Conservation (phyloP, 2,888 invertebrate species). For the Osmoderma eremita region DNA sequence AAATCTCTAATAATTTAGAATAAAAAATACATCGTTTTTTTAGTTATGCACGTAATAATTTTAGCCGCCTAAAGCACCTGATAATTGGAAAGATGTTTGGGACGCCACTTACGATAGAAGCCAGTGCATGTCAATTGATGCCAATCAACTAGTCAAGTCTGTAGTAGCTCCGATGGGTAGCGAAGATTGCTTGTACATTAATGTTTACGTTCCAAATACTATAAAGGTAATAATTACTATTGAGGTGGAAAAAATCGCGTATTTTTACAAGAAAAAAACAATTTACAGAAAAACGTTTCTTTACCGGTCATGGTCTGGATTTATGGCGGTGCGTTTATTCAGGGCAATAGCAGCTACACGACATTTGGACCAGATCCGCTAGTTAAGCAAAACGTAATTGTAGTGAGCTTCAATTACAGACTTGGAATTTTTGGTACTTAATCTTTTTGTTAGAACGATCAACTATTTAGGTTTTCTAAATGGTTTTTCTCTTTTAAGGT, state of each 20-base stretch:
- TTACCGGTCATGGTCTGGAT: constrained; percentile 57
- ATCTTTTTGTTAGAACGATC: neutral
- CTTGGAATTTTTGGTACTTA: constrained; percentile 54
- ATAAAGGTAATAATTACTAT: constrained; percentile 24
- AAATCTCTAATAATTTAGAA: too few relatives aligned
- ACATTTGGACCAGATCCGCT: constrained; percentile 54
- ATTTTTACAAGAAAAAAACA: neutral
- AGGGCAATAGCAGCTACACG: constrained; percentile 50
- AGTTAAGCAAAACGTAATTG: constrained; percentile 53
- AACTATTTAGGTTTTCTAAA: neutral
- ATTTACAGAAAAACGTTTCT: constrained; percentile 21
- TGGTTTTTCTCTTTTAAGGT: neutral
- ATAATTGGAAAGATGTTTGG: constrained; percentile 46
- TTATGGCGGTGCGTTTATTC: constrained; percentile 54
- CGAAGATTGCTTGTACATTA: constrained; percentile 55
- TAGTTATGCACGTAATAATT: neutral
- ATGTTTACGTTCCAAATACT: constrained; percentile 53
- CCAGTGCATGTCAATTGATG: constrained; percentile 43
- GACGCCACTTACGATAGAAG: constrained; percentile 45
- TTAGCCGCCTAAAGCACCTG: constrained; percentile 54
- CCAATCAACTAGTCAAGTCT: constrained; percentile 40
- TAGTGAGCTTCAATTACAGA: constrained; percentile 56
- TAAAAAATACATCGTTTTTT: neutral
- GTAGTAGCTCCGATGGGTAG: constrained; percentile 30
- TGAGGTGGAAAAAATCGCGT: neutral